Evolutionary conservation across 2,888 invertebrate species (phyloP), one percentile per base, ranked within the genome.

Genomic region (Rugalucina vietnamica): DNA sequence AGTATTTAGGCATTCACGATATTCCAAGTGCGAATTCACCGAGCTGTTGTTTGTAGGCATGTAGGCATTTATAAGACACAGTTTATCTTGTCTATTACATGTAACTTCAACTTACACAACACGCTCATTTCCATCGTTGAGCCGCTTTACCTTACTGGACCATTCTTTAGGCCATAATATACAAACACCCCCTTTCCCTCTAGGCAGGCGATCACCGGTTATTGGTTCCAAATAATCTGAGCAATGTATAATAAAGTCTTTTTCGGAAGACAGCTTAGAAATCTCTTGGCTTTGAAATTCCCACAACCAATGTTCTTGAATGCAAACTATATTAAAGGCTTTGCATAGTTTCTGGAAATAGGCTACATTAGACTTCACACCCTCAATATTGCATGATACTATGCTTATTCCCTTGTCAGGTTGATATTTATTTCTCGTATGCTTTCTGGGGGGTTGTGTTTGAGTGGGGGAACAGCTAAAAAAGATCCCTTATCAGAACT

Each of bases 271-370:
- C 10, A 71, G 14, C 36, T 71, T 36, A 18, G 8, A 2, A n/a
- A 71, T 2, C 29, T 71, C 71, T 4, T 71, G 71, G 14, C 3
- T 8, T 24, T 71, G 71, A 36, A 36, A 71, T 3, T 71, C 71
- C 37, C 37, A 71, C 36, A 3, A n/a, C 71, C 71, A 71, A 71
- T 71, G 71, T 37, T 71, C 71, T 39, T 71, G 71, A 4, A 71
- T 36, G 36, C 71, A 71, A 5, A 71, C 37, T 71, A 71, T 71
- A 39, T 71, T 37, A 36, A 14, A 24, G 3, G 34, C 21, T 36
- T 36, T 60, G 29, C 43, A 39, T 71, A 71, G 36, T 12, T 71
- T 39, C n/a, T 71, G 37, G n/a, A 71, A 71, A 29, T 60, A 60
- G 4, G 36, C 37, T 24, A 21, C 5, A n/a, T 71, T 71, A 10